Conservation (phyloP, 2,797 vertebrate species). For the Etheostoma perlongum region DNA sequence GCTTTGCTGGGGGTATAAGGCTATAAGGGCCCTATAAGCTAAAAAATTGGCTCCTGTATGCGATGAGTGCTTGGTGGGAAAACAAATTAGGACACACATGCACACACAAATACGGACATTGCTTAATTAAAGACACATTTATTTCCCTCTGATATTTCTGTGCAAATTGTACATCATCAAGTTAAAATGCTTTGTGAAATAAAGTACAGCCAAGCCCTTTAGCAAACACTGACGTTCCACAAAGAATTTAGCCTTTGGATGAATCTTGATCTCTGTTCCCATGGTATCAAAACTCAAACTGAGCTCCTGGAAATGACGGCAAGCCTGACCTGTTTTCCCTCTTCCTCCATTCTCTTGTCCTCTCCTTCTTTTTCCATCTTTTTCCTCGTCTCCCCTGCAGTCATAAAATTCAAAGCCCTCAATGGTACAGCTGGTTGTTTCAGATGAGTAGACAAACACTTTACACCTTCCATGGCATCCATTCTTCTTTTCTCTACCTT, state of each 20-base stretch:
- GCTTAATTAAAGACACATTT: slow-evolving; percentile 9
- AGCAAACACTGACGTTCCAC: slow-evolving; percentile 37
- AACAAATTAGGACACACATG: slow-evolving; percentile 58
- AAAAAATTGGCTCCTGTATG: slow-evolving; percentile 65
- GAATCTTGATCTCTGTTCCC: slow-evolving; percentile 39
- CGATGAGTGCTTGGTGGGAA: slow-evolving; percentile 27
- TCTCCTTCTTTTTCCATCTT: slow-evolving; percentile 27
- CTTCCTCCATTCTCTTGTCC: slow-evolving; percentile 8
- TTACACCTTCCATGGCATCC: slow-evolving; percentile 61
- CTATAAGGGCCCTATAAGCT: slow-evolving; percentile 56
- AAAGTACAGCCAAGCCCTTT: slow-evolving; percentile 18
- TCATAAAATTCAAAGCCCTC: slow-evolving; percentile 50
- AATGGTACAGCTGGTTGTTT: slow-evolving; percentile 53
- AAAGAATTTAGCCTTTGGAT: slow-evolving; percentile 50
- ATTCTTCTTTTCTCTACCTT: slow-evolving; percentile 68
- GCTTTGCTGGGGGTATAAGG: slow-evolving; percentile 51
- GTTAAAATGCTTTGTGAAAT: slow-evolving; percentile 8
- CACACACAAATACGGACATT: slow-evolving; percentile 1
- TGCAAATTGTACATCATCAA: background rate
- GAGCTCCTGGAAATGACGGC: slow-evolving; percentile 52
- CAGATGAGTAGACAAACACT: slow-evolving; percentile 73
- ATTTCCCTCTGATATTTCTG: background rate
- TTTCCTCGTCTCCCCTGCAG: slow-evolving; percentile 19
- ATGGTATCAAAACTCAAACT: slow-evolving; percentile 50
- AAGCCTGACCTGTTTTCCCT: slow-evolving; percentile 29